These are phyloP conservation scores for Cydia amplana DNA, from an alignment of 1,140 invertebrate genomes.

Conservation along the genomic window DNA sequence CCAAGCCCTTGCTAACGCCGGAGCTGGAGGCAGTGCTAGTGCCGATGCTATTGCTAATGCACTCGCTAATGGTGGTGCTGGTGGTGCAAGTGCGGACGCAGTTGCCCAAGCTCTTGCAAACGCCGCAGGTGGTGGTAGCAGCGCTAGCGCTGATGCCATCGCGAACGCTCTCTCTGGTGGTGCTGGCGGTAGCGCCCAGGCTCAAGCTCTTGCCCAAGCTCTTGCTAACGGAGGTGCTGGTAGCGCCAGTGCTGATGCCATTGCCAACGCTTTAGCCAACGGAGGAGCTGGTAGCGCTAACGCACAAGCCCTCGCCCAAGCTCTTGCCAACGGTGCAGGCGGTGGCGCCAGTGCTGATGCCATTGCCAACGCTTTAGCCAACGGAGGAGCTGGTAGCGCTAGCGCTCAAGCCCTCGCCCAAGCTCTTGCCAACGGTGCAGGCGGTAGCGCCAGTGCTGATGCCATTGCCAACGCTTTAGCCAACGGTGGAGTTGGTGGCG, in stretches of 20 bases:
- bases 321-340: neutral
- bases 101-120: constrained; percentile 1
- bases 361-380: neutral
- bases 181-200: neutral
- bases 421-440: neutral
- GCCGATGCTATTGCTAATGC: neutral
- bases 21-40: neutral
- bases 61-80: neutral
- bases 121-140: neutral
- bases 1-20: neutral
- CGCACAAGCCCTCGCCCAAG: neutral
- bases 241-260: neutral
- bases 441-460: constrained; percentile 4
- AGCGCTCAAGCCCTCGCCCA: constrained; percentile 11
- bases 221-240: neutral
- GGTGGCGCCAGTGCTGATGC: constrained; percentile 6
- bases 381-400: neutral
- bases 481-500: neutral
- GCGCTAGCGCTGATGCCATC: neutral
- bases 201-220: neutral
- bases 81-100: neutral
- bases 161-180: neutral
- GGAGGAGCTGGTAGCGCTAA: neutral
- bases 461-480: constrained; percentile 8
- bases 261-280: neutral